A percentile compares a stretch with the other conserved stretches of the same genome.
Evolutionary conservation across 1,140 invertebrate genomes (phyloP).

Genomic region (Lasioglossum baleicum): DNA sequence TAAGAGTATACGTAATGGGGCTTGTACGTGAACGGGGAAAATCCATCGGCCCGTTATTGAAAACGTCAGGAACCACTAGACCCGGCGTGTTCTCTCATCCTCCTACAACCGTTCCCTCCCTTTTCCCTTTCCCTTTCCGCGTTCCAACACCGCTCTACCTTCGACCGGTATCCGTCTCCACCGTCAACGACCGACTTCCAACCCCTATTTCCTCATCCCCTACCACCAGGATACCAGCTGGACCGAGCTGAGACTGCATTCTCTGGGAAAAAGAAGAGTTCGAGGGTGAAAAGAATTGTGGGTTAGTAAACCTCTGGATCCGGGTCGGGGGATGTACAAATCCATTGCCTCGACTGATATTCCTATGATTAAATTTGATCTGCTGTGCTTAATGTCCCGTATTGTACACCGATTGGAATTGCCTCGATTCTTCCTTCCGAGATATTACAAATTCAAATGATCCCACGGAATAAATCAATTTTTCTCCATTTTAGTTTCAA

Average conservation of each 20-base stretch:
- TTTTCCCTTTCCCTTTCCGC: not conserved
- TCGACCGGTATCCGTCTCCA: not conserved
- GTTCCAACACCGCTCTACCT: not conserved
- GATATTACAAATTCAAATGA: too few species aligned
- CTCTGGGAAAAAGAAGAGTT: not conserved
- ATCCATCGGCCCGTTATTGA: slow-evolving; percentile 57
- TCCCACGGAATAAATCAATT: too few species aligned
- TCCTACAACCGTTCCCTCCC: not conserved
- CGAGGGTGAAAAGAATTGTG: not conserved
- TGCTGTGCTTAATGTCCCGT: too few species aligned
- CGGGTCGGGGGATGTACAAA: not conserved
- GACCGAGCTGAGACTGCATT: not conserved
- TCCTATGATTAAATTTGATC: not conserved
- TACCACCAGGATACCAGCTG: not conserved
- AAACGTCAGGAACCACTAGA: slow-evolving; percentile 47
- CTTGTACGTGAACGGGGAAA: slow-evolving; percentile 59
- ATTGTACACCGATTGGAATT: too few species aligned
- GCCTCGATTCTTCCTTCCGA: too few species aligned
- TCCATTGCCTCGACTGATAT: not conserved
- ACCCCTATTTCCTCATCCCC: not conserved
- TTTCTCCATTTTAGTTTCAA: too few species aligned
- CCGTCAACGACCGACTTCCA: slow-evolving; percentile 3
- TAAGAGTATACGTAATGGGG: slow-evolving; percentile 46
- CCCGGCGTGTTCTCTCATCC: not conserved
- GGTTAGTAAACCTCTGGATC: slow-evolving; percentile 11